Evolutionary conservation across 2,797 vertebrate species (phyloP).

Genomic region (Okamejei kenojei): DNA sequence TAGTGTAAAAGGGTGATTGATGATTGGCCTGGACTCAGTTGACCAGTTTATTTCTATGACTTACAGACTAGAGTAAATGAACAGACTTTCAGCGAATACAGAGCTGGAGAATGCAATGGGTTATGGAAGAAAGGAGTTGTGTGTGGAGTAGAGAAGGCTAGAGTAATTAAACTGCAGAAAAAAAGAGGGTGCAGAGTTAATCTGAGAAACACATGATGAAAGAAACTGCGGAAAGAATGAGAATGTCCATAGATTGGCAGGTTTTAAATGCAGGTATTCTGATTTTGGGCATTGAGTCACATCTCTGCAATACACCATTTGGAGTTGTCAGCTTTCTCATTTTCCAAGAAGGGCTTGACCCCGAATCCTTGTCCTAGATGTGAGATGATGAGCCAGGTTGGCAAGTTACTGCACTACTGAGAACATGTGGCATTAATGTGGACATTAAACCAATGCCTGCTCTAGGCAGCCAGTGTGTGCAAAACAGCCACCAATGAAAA

Average conservation of each 20-base stretch:
- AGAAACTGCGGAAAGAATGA: neutral
- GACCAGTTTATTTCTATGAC: neutral
- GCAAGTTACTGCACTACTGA: too few relatives aligned
- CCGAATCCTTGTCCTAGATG: neutral
- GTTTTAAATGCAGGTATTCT: neutral
- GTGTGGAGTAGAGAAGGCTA: neutral
- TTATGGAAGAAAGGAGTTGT: neutral
- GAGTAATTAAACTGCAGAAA: neutral
- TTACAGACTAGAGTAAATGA: neutral
- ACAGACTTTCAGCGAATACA: neutral
- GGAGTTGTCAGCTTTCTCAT: neutral
- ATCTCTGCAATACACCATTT: neutral
- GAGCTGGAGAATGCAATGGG: neutral
- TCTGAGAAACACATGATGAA: neutral
- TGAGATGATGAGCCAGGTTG: neutral
- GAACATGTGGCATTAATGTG: neutral
- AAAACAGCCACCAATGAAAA: neutral
- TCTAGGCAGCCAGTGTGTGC: neutral
- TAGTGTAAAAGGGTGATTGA: too few relatives aligned
- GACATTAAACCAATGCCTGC: neutral
- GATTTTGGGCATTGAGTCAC: neutral
- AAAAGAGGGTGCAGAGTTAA: neutral
- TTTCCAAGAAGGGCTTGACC: neutral
- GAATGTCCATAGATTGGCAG: neutral
- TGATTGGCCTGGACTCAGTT: too few relatives aligned